Base-by-base conservation (phyloP, 2,888 invertebrate genomes). In the Athalia circularis region DNA sequence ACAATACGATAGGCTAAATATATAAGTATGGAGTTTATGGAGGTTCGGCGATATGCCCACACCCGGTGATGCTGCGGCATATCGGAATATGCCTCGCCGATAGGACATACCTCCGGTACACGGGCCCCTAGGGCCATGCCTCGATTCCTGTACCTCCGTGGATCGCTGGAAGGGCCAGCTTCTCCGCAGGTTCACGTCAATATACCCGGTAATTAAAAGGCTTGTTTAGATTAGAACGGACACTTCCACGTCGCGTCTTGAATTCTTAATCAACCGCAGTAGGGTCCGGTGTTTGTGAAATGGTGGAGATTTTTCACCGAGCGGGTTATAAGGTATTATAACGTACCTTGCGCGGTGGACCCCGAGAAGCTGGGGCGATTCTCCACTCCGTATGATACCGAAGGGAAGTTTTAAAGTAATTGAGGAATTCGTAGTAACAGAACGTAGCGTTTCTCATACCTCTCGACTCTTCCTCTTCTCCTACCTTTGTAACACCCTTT, bases 201-300 rank as follows among this genome's bases (percentile, higher is more conserved):
- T 77, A 78, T 64, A 64, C 29, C 29, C 29, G 74, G 78, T 78
- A 78, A 78, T 78, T 78, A 78, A 78, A 74, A 78, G 78, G 59
- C 78, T 78, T 74, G 78, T 78, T 78, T 78, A 78, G 78, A 78
- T 78, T 78, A 78, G 72, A 64, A 78, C 78, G 78, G 64, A 78
- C 78, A 78, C 78, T 78, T 78, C 78, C 62, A 74, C 62, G 43
- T 52, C 74, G 78, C 78, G 78, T 64, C 78, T 78, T 64, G 78
- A 78, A 78, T 78, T 74, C 78, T 78, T 78, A 78, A 78, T 78
- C 78, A 74, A 74, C 68, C 50, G 9, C 47, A 48, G 9, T 65
- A 48, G 9, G 57, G 15, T 11, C 43, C 61, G 50, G 59, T 77
- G 77, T 77, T 77, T 77, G 72, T 62, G 77, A 77, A 77, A 77